A percentile compares a stretch with the other conserved stretches of the same genome.
Conservation (phyloP, 2,888 invertebrate genomes). For the Cheilosia urbana region DNA sequence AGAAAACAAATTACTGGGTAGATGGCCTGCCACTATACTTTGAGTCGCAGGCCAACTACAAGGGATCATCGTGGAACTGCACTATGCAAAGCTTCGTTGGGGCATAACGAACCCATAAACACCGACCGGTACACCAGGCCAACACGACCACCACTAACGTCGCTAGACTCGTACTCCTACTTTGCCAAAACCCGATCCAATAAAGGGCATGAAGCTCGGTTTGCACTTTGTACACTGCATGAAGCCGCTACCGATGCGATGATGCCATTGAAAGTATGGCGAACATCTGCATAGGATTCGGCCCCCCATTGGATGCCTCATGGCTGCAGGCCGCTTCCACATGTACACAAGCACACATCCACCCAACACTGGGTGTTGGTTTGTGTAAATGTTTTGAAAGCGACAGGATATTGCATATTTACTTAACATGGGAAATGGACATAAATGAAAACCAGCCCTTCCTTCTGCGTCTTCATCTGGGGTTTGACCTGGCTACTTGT, state of each 20-base stretch:
- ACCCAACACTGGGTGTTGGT: constrained; percentile 50
- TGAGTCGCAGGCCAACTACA: constrained; percentile 53
- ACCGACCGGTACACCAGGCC: constrained; percentile 60
- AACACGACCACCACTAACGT: constrained; percentile 53
- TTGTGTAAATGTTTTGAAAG: constrained; percentile 75
- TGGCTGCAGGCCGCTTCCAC: constrained; percentile 69
- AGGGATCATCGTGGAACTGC: constrained; percentile 56
- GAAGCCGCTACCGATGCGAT: constrained; percentile 33
- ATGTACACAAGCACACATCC: constrained; percentile 33
- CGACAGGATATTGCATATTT: constrained; percentile 77
- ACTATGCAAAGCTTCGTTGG: constrained; percentile 59
- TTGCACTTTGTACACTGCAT: constrained; percentile 4
- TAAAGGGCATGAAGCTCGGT: constrained; percentile 49
- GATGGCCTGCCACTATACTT: constrained; percentile 17
- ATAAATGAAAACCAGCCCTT: constrained; percentile 76
- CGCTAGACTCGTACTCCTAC: constrained; percentile 19
- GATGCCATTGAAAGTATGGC: constrained; percentile 59
- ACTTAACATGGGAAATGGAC: constrained; percentile 77
- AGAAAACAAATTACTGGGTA: constrained; percentile 57
- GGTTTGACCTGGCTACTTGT: constrained; percentile 67
- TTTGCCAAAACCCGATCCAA: constrained; percentile 41
- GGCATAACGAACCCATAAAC: constrained; percentile 71
- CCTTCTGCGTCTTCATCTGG: constrained; percentile 47
- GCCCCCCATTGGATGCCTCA: constrained; percentile 60
- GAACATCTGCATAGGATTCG: constrained; percentile 70